Evolutionary conservation across 2,888 invertebrate species (phyloP), one percentile per base, ranked within the genome.

Genomic region (Conus canariensis): DNA sequence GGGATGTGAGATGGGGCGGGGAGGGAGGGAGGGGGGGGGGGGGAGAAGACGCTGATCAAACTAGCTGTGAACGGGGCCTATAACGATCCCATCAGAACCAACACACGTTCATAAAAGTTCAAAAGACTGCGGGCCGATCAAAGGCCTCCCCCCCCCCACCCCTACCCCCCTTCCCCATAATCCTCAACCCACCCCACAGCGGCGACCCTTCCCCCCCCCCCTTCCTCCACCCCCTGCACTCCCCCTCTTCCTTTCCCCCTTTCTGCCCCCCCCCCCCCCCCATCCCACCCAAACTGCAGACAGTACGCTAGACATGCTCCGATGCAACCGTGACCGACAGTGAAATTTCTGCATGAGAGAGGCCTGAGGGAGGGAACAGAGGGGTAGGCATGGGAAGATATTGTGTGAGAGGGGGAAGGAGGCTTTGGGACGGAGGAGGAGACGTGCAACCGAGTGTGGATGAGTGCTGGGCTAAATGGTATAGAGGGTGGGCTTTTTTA

Each of bases 81-180:
- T 60, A 86, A 64, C 60, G 86, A 67, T 86, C 86, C 25, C 86
- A 86, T 86, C 86, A 86, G 64, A 86, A 64, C 86, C 67, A 86
- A 86, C 59, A 86, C 86, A 86, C 86, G 86, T 86, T 67, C 86
- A 64, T 64, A 60, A 67, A 86, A 86, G 64, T 86, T 86, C 86
- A 86, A 86, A 86, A 64, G 86, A 67, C 64, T 16, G 60, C 10
- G 25, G 67, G 19, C n/a, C n/a, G 86, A 86, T 86, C 86, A 86
- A 86, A 67, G 60, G 86, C n/a, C 16, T 14, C 45, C 80, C 14
- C 45, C 80, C 14, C 80, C 22, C 80, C 0, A 4, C 30, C 80
- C 30, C 74, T 25, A 64, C 60, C 10, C 60, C 60, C 4, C 45
- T 45, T 3, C 70, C 56, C 58, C 58, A 83, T 82, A 83, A 83